Percentiles rank a stretch among this genome's conserved stretches.
Conservation (phyloP, 1,140 invertebrate genomes). For the Calephelis nemesis region DNA sequence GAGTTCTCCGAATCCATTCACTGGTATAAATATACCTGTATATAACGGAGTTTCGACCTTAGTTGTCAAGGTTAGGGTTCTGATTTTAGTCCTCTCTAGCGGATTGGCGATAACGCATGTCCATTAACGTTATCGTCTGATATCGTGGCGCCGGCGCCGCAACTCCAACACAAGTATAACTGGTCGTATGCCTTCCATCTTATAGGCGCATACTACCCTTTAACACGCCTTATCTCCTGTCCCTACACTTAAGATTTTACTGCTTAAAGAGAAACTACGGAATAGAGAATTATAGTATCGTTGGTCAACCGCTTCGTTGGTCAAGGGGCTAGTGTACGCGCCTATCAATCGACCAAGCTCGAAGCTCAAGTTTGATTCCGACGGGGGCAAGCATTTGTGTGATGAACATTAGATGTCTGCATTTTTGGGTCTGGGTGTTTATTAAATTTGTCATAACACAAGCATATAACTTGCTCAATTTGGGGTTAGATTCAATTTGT, state of each 20-base stretch:
- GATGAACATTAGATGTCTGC: no score
- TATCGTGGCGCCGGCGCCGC: slow-evolving; percentile 71
- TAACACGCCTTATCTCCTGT: slow-evolving; percentile 24
- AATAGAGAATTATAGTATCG: no score
- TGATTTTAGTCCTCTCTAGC: slow-evolving; percentile 44
- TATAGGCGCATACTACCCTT: slow-evolving; percentile 32
- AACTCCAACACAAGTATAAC: slow-evolving; percentile 54
- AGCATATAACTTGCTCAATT: no score
- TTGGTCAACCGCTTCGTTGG: no score
- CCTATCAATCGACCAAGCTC: no score
- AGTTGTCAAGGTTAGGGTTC: slow-evolving; percentile 32
- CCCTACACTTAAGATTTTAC: slow-evolving; percentile 12
- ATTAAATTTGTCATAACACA: no score
- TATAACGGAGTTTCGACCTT: slow-evolving; percentile 42
- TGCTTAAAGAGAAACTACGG: not conserved
- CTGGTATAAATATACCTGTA: slow-evolving; percentile 38
- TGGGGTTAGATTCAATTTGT: no score
- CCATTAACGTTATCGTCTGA: slow-evolving; percentile 70
- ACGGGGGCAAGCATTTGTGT: no score
- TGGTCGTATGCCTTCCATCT: slow-evolving; percentile 45
- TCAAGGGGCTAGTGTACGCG: no score
- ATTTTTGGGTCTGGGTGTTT: no score
- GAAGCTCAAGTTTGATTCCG: no score
- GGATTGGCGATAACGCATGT: slow-evolving; percentile 61
- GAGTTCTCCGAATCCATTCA: slow-evolving; percentile 72